phyloP scores from a whole-genome alignment of 2,113 vertebrate species.

The Leucopsar rothschildi region DNA sequence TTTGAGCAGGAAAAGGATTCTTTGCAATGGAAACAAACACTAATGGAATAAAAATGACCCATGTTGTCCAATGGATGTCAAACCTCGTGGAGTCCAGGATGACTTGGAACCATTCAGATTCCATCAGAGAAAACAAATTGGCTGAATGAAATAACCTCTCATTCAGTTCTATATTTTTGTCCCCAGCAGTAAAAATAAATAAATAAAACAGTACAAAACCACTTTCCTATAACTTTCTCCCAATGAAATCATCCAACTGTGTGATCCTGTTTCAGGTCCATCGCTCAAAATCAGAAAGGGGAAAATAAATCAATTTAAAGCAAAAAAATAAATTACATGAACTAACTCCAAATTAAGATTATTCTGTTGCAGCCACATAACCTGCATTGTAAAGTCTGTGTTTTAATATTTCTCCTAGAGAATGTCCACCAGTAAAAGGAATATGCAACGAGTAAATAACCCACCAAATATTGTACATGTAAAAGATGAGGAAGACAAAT shows the following conservation, averaged over 20 bases:
- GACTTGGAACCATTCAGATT: slow-evolving; percentile 41
- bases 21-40: slow-evolving; percentile 45
- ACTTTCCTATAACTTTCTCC: not conserved
- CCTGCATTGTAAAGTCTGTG: not conserved
- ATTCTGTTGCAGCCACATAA: not conserved
- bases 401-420: not conserved
- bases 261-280: not conserved
- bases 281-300: not conserved
- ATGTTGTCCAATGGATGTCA: slow-evolving; percentile 35
- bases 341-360: not conserved
- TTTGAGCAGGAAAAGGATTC: slow-evolving; percentile 34
- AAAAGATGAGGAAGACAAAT: not conserved
- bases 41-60: slow-evolving; percentile 67
- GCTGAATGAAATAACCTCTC: slow-evolving; percentile 44
- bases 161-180: slow-evolving; percentile 34
- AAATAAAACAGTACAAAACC: not conserved
- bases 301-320: not conserved
- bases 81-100: not conserved
- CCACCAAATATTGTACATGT: not conserved
- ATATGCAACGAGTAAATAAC: not conserved
- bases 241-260: not conserved
- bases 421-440: not conserved
- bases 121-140: slow-evolving; percentile 30
- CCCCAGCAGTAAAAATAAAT: not conserved
- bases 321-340: not conserved